Percentiles rank a stretch among this genome's conserved stretches.
Conservation (phyloP, 2,113 vertebrate species). For the Prionailurus viverrinus region DNA sequence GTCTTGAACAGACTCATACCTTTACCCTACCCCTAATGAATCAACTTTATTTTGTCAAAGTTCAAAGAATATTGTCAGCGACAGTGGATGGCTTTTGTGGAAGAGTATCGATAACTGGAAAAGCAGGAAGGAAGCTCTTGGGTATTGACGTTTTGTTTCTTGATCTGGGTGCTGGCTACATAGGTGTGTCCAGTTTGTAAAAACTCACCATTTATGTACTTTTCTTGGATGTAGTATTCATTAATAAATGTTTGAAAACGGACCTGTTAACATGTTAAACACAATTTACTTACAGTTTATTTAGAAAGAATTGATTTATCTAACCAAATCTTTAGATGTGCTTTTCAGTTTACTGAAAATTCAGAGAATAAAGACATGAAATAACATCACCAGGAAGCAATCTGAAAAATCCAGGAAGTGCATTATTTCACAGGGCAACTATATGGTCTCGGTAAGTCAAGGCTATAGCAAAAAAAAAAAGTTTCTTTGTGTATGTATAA, state of each 20-base stretch:
- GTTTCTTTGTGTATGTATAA: not conserved
- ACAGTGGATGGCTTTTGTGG: not conserved
- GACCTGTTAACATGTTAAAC: not conserved
- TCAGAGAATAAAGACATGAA: not conserved
- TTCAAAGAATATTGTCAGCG: not conserved
- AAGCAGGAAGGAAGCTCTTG: not conserved
- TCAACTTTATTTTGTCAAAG: not conserved
- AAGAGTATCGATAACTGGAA: not conserved
- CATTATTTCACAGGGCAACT: not conserved
- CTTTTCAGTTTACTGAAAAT: slow-evolving; percentile 20
- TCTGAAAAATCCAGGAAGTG: not conserved
- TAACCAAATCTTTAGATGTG: not conserved
- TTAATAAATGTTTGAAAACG: not conserved
- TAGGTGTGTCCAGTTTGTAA: not conserved
- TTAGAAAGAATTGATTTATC: not conserved
- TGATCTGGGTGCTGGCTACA: not conserved
- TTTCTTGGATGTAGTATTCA: not conserved
- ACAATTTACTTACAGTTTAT: not conserved
- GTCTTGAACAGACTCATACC: not conserved
- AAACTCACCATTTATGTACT: not conserved
- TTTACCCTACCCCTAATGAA: not conserved
- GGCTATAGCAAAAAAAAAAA: not conserved
- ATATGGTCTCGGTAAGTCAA: not conserved
- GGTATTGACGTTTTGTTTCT: not conserved
- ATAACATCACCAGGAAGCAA: not conserved